Conservation (phyloP, 2,888 invertebrate species). For the Opisthograptis luteolata region DNA sequence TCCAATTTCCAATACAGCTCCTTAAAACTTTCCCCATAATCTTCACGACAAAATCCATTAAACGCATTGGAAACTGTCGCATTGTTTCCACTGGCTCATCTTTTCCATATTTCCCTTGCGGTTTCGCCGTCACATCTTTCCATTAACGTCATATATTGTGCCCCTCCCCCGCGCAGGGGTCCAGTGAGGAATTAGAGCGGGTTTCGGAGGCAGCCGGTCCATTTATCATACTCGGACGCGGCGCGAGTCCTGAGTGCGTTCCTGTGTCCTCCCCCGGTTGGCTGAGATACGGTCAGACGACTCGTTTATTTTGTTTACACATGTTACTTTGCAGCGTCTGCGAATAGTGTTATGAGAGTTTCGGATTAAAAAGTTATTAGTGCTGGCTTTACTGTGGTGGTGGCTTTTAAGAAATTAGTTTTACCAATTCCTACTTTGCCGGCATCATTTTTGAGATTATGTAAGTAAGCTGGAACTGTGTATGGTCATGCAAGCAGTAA, state of each 20-base stretch:
- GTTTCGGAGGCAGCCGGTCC: constrained; percentile 51
- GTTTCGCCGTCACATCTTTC: constrained; percentile 62
- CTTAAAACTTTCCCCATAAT: background rate
- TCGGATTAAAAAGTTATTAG: constrained; percentile 7
- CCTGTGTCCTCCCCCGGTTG: constrained; percentile 57
- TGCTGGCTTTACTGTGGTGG: constrained; percentile 37
- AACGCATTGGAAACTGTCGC: constrained; percentile 8
- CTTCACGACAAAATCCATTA: constrained; percentile 15
- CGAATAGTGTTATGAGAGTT: constrained; percentile 33
- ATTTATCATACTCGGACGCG: constrained; percentile 76
- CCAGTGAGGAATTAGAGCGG: constrained; percentile 62
- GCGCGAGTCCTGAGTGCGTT: constrained; percentile 72
- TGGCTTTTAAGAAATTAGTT: background rate
- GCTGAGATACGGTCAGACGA: constrained; percentile 44
- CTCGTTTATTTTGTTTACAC: constrained; percentile 71
- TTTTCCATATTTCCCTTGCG: constrained; percentile 53
- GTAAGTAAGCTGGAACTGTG: too few species aligned
- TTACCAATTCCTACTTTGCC: too few species aligned
- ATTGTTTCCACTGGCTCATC: constrained; percentile 16
- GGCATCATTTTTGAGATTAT: too few species aligned
- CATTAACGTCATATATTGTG: constrained; percentile 71
- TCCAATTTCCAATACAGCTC: background rate
- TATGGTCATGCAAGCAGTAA: too few species aligned
- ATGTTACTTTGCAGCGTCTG: constrained; percentile 52
- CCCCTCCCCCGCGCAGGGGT: constrained; percentile 45